phyloP scores from a whole-genome alignment of 2,113 vertebrate genomes.

The Bombycilla garrulus region DNA sequence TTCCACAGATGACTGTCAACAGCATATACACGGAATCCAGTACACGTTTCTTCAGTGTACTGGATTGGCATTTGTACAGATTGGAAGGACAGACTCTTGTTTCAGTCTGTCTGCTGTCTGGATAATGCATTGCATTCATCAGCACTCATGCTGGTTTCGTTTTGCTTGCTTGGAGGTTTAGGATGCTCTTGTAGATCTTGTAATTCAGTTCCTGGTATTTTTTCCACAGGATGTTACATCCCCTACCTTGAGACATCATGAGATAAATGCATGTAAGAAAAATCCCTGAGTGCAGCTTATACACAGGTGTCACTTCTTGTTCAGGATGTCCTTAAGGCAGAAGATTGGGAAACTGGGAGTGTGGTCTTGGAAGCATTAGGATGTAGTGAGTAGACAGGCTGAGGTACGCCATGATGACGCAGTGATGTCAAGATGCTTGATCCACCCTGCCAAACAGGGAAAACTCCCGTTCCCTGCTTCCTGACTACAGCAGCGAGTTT shows the following conservation, averaged over 20 bases:
- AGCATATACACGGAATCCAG: not conserved
- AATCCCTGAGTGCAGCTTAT: not conserved
- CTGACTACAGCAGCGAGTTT: not conserved
- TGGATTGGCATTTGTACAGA: not conserved
- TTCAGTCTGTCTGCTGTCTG: not conserved
- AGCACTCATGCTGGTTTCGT: not conserved
- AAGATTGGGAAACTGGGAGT: not conserved
- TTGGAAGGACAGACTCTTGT: not conserved
- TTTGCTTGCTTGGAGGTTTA: not conserved
- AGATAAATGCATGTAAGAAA: not conserved
- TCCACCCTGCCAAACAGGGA: not conserved
- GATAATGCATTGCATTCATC: not conserved
- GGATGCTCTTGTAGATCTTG: not conserved
- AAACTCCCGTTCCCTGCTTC: not conserved
- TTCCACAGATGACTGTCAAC: not conserved
- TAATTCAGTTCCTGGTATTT: not conserved
- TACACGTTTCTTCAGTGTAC: not conserved
- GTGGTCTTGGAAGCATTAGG: not conserved
- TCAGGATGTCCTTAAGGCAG: not conserved
- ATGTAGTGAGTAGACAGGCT: not conserved
- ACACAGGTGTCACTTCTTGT: not conserved
- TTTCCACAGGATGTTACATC: not conserved
- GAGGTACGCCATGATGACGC: not conserved
- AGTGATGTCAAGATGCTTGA: not conserved
- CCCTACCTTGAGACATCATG: not conserved